Evolutionary conservation across 2,888 invertebrate genomes (phyloP).

Genomic region (Agrochola litura): DNA sequence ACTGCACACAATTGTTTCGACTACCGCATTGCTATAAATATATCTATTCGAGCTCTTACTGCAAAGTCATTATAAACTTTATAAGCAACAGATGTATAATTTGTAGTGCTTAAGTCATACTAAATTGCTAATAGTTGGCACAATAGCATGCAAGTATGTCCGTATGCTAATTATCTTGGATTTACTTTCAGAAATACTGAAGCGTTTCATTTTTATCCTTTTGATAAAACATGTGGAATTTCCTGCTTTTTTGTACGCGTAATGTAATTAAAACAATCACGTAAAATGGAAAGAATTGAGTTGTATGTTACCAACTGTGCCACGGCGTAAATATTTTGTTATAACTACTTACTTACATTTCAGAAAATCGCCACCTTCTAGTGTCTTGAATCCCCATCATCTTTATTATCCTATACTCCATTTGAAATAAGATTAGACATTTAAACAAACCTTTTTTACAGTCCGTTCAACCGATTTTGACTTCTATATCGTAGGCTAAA

Average conservation of each 20-base stretch:
- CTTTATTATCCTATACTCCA: not conserved
- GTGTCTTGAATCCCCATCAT: not conserved
- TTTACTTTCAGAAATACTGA: constrained; percentile 61
- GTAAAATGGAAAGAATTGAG: not conserved
- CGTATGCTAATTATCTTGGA: constrained; percentile 52
- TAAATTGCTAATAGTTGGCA: constrained; percentile 52
- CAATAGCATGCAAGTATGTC: constrained; percentile 35
- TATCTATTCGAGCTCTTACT: constrained; percentile 21
- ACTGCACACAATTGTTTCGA: constrained; percentile 6
- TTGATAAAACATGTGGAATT: not conserved
- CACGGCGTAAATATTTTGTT: not conserved
- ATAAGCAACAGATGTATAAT: constrained; percentile 54
- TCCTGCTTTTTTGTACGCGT: not conserved
- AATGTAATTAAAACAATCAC: not conserved
- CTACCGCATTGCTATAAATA: constrained; percentile 25
- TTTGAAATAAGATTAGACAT: too few species aligned
- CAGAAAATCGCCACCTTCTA: not conserved
- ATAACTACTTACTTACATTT: not conserved
- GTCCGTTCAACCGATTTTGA: too few species aligned
- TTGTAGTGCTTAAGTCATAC: constrained; percentile 53
- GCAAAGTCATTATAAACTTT: constrained; percentile 40
- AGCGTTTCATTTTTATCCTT: constrained; percentile 31
- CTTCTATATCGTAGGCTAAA: too few species aligned
- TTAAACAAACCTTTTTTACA: too few species aligned
- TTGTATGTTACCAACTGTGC: not conserved